Evolutionary conservation across 1,140 invertebrate genomes (phyloP), one percentile per base, ranked within the genome.

Genomic region (Calliphora vicina): DNA sequence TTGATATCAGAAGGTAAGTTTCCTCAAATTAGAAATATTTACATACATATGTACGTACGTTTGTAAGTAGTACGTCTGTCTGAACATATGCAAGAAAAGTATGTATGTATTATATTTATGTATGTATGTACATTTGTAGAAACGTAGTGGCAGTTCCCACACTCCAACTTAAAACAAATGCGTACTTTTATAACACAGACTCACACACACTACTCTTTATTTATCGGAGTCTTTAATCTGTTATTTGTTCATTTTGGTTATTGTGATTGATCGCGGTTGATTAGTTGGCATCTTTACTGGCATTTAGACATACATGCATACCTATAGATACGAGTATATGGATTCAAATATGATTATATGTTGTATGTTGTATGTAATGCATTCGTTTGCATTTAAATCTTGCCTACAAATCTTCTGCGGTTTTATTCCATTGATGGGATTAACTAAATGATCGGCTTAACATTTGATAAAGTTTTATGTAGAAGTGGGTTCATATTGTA

Each of bases 1-100:
- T 94, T 98, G 84, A 98, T 98, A 88, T 97, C 97, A 72, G 97
- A 98, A 95, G 96, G 97, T 97, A 93, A 94, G 91, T 90, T 71
- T 8, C 29, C 25, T 43, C 72, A 43, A 78, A 42, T 42, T 42
- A 29, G n/a, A 73, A 25, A 50, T 35, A 35, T 35, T 5, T 35
- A 35, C 8, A 8, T 29, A 29, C 2, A 8, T 29, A 29, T 35
- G n/a, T 23, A 20, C 71, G 23, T 72, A 13, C 23, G 27, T 20
- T 72, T 23, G 1, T 13, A 74, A 20, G 27, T 26, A 76, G 61
- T 71, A 82, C 57, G 82, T n/a, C 82, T 17, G 20, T 8, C 26
- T 29, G 43, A n/a, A 23, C 43, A 25, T 26, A 72, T 26, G 25
- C 9, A 17, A 50, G 17, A 50, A 50, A 50, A 50, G 45, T 35